phyloP scores from a whole-genome alignment of 2,888 invertebrate genomes.

The Orchesellides sinensis region DNA sequence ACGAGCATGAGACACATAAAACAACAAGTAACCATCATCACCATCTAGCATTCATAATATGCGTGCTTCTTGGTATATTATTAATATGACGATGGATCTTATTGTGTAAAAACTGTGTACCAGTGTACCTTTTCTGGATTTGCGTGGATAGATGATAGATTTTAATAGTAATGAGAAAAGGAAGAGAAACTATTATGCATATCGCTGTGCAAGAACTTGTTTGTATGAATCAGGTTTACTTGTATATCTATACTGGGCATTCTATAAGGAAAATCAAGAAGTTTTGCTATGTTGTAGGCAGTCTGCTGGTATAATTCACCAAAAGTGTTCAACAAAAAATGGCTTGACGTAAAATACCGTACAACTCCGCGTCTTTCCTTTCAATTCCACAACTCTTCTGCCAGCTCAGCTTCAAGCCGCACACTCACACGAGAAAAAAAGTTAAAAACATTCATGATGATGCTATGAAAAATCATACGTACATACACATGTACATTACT shows the following conservation, averaged over 20 bases:
- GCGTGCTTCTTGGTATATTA: constrained; percentile 27
- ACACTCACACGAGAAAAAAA: constrained; percentile 8
- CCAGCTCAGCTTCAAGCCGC: constrained; percentile 26
- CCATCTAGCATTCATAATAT: not conserved
- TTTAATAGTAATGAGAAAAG: too few relatives aligned
- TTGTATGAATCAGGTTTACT: not conserved
- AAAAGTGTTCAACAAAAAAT: constrained; percentile 35
- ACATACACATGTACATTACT: not conserved
- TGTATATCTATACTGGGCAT: not conserved
- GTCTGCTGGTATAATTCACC: constrained; percentile 25
- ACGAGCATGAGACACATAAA: constrained; percentile 26
- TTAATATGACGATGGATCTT: constrained; percentile 14
- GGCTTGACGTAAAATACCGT: constrained; percentile 46
- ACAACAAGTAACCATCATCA: constrained; percentile 9
- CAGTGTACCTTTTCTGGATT: constrained; percentile 24
- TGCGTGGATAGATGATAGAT: constrained; percentile 1
- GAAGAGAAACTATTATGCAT: not conserved
- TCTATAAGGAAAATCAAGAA: not conserved
- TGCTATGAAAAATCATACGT: constrained; percentile 47
- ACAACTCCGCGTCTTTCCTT: constrained; percentile 39
- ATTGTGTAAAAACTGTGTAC: not conserved
- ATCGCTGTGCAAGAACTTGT: not conserved
- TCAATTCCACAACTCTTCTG: constrained; percentile 1
- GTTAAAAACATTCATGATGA: constrained; percentile 29
- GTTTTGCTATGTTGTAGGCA: not conserved